Evolutionary conservation across 2,888 invertebrate species (phyloP), one percentile per base, ranked within the genome.

Genomic region (Notodonta dromedarius): DNA sequence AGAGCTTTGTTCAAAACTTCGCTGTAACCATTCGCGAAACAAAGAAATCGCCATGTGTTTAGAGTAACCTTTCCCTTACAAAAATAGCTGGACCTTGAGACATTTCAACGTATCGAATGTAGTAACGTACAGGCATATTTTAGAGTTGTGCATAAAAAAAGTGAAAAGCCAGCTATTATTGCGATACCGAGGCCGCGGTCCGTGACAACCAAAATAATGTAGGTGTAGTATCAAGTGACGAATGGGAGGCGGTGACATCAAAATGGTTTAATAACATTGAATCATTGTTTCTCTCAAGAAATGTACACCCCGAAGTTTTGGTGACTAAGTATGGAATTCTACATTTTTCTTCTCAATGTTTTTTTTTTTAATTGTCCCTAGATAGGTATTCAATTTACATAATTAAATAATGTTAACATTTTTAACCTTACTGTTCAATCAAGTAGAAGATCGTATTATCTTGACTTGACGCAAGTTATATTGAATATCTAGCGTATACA

Each of bases 151-250:
- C 62, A 75, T 79, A 84, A 85, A 85, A 66, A 81, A 85, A 85
- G 82, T 80, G 84, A 82, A 86, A 86, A 80, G 79, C 65, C 73
- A 39, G 70, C 69, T 67, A 73, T 76, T 78, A 80, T 81, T 76
- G 77, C 76, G 73, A 71, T 72, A 67, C 56, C 80, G 78, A 81
- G 85, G 82, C 78, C 80, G 74, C 62, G 70, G 69, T 75, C 80
- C 79, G 82, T 83, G 80, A 85, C 82, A 76, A 70, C 68, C 66
- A 77, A 70, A 74, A 67, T 73, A 69, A 70, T 67, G 62, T 9
- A 39, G 16, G 24, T 54, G 12, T n/a, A 13, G 62, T 61, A 56
- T 16, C 65, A 70, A 73, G 74, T 61, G 51, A 69, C 12, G 56
- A 73, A 69, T 56, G 66, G 54, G 46, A 60, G 48, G 70, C 69